A percentile compares a stretch with the other conserved stretches of the same genome.
These are phyloP conservation scores for Rhinatrema bivittatum DNA, from an alignment of 2,797 vertebrate genomes.

Conservation along the genomic window DNA sequence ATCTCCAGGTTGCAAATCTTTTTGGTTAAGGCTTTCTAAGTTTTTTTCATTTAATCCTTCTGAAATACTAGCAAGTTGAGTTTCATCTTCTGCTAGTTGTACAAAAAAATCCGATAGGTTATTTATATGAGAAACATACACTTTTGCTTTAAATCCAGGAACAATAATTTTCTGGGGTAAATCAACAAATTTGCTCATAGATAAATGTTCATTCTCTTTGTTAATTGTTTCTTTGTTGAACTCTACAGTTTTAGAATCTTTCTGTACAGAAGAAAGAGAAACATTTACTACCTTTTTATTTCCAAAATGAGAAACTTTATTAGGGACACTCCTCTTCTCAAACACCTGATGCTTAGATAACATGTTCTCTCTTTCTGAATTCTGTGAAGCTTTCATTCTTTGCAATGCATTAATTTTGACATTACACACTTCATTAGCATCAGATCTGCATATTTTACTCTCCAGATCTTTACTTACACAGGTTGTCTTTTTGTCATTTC, in stretches of 20 bases:
- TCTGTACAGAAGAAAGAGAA: neutral
- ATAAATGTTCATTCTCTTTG: neutral
- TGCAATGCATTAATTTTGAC: conserved; percentile 1
- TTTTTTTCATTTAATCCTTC: conserved; percentile 58
- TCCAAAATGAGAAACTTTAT: neutral
- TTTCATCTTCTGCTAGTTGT: conserved; percentile 68
- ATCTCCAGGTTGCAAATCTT: conserved; percentile 57
- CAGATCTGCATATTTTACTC: neutral
- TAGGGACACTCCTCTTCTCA: neutral
- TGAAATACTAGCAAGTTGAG: conserved; percentile 57
- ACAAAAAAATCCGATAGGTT: conserved; percentile 76
- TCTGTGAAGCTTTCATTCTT: conserved; percentile 7
- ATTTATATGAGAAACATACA: conserved; percentile 75
- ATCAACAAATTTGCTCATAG: conserved; percentile 43
- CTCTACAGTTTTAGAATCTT: neutral
- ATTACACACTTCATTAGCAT: neutral
- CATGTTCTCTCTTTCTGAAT: neutral
- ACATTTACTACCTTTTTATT: neutral
- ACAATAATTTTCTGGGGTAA: conserved; percentile 56
- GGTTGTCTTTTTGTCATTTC: conserved; percentile 3
- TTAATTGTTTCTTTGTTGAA: neutral
- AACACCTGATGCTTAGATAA: neutral
- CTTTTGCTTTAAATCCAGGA: conserved; percentile 55
- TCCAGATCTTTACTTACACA: conserved; percentile 4
- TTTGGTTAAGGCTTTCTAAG: conserved; percentile 16